These are phyloP conservation scores for Echinarachnius parma DNA, from an alignment of 53 echinoderm and acorn worm species.

Conservation along the genomic window DNA sequence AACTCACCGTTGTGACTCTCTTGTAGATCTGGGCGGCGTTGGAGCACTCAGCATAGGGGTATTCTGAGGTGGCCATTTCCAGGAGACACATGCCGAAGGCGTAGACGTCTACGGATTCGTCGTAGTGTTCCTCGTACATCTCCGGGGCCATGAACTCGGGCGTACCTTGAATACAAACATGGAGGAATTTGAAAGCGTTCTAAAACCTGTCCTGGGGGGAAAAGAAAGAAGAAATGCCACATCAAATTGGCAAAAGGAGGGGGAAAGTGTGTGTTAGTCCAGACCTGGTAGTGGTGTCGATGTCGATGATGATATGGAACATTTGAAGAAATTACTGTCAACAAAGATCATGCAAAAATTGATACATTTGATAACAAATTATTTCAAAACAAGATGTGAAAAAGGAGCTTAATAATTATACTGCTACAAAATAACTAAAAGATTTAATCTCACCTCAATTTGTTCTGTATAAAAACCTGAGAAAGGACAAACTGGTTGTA, in stretches of 20 bases:
- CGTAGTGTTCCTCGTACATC: slow-evolving; percentile 99
- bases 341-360: no score
- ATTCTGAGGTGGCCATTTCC: slow-evolving; percentile 99
- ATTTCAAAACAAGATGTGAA: neutral
- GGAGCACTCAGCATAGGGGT: slow-evolving; percentile 91
- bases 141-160: slow-evolving; percentile 99
- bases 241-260: slow-evolving; percentile 21
- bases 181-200: slow-evolving; percentile 67
- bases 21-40: slow-evolving; percentile 96
- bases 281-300: slow-evolving; percentile 16
- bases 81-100: slow-evolving; percentile 99
- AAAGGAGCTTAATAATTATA: neutral
- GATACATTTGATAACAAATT: neutral
- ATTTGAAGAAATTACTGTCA: neutral
- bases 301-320: no score
- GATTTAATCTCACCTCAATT: slow-evolving; percentile 24
- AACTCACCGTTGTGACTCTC: slow-evolving; percentile 92
- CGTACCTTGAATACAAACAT: slow-evolving; percentile 97
- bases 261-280: slow-evolving; percentile 20
- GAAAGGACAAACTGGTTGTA: slow-evolving; percentile 1
- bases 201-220: slow-evolving; percentile 36
- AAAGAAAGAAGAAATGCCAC: slow-evolving; percentile 37
- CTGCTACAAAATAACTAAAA: no score
- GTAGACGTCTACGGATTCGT: slow-evolving; percentile 95
- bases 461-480: slow-evolving; percentile 18